These are phyloP conservation scores for Zaprionus taronus DNA, from an alignment of 1,140 invertebrate species.

Conservation along the genomic window DNA sequence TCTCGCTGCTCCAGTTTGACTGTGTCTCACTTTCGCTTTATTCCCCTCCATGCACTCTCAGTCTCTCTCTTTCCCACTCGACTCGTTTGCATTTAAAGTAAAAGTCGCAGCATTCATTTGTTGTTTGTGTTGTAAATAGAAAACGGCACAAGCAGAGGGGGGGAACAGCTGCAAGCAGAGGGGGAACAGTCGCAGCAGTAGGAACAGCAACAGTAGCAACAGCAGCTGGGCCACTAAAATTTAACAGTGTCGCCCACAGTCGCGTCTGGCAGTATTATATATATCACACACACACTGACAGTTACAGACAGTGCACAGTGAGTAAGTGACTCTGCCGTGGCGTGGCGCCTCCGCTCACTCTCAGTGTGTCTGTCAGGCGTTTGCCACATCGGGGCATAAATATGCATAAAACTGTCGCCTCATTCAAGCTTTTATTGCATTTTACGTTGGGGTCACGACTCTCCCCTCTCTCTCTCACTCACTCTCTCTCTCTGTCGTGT, in stretches of 20 bases:
- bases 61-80: not conserved
- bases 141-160: not conserved
- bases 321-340: not conserved
- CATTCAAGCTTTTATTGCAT: conserved; percentile 69
- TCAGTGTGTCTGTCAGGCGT: conserved; percentile 1
- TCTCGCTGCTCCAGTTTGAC: conserved; percentile 40
- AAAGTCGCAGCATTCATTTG: conserved; percentile 54
- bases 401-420: conserved; percentile 78
- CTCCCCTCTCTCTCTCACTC: not conserved
- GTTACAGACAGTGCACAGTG: not conserved
- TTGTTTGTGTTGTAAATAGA: conserved; percentile 34
- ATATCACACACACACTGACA: conserved; percentile 14
- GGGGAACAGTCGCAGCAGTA: not conserved
- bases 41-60: not conserved
- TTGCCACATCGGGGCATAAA: conserved; percentile 55
- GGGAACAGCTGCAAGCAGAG: not conserved
- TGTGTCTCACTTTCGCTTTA: conserved; percentile 1
- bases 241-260: conserved; percentile 49
- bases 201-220: conserved; percentile 15
- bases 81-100: conserved; percentile 64
- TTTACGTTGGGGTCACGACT: conserved; percentile 42
- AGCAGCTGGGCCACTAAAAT: conserved; percentile 53
- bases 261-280: conserved; percentile 48
- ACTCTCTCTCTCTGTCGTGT: no score
- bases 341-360: not conserved